These are phyloP conservation scores for Cylas formicarius DNA, from an alignment of 1,140 invertebrate genomes.

Conservation along the genomic window DNA sequence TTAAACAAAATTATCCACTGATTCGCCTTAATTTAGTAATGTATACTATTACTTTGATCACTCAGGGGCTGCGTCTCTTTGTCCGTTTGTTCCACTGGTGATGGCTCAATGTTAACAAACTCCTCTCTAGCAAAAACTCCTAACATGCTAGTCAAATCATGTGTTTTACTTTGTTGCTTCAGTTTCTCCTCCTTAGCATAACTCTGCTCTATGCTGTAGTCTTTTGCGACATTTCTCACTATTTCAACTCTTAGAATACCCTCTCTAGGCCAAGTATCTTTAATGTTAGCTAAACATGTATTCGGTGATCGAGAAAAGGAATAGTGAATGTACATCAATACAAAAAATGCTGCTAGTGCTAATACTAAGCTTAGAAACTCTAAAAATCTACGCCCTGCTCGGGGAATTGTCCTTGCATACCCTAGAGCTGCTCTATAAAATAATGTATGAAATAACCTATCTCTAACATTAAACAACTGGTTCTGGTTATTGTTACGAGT, in stretches of 20 bases:
- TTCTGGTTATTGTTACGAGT: no score
- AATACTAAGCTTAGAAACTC: conserved; percentile 88
- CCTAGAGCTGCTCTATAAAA: conserved; percentile 86
- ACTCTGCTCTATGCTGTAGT: conserved; percentile 72
- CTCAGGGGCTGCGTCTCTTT: conserved; percentile 39
- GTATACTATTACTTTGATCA: conserved; percentile 5
- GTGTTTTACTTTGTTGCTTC: conserved; percentile 58
- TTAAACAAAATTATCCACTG: conserved; percentile 1
- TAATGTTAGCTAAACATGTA: conserved; percentile 85
- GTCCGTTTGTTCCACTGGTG: conserved; percentile 47
- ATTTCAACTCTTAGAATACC: conserved; percentile 96
- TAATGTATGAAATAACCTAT: conserved; percentile 90
- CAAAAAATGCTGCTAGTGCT: conserved; percentile 82
- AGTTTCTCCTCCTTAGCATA: conserved; percentile 72
- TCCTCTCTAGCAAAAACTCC: conserved; percentile 61
- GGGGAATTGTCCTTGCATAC: conserved; percentile 85
- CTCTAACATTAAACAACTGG: conserved; percentile 75
- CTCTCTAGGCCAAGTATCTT: conserved; percentile 88
- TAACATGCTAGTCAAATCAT: conserved; percentile 57
- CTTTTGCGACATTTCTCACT: conserved; percentile 60
- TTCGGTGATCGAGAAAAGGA: conserved; percentile 88
- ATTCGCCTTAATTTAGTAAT: neutral
- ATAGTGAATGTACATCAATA: conserved; percentile 91
- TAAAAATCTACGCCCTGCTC: conserved; percentile 74
- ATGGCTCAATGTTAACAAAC: conserved; percentile 66